Percentiles rank a stretch among this genome's conserved stretches.
Evolutionary conservation across 2,797 vertebrate species (phyloP).

Genomic region (Peromyscus attwateri): DNA sequence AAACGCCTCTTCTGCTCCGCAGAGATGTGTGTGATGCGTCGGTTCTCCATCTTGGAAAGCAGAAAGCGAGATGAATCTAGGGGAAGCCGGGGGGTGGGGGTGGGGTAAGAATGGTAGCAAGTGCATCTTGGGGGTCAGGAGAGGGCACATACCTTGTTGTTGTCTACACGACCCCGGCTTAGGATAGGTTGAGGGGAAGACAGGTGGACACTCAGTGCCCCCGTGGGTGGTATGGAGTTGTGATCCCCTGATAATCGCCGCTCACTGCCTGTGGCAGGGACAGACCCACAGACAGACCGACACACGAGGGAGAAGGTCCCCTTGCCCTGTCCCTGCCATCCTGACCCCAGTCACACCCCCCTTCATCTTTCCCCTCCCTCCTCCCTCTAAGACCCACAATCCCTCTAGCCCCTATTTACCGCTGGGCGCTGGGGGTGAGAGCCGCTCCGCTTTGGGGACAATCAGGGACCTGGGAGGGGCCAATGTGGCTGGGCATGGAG

Average conservation of each 20-base stretch:
- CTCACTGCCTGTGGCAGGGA: constrained; percentile 88
- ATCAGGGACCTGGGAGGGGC: constrained; percentile 86
- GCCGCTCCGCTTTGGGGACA: constrained; percentile 93
- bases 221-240: constrained; percentile 81
- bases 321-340: not conserved
- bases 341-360: not conserved
- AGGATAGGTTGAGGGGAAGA: constrained; percentile 86
- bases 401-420: constrained; percentile 85
- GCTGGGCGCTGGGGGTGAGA: constrained; percentile 92
- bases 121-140: not conserved
- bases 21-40: constrained; percentile 97
- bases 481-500: constrained; percentile 59
- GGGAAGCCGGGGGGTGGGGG: not conserved
- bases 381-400: not conserved
- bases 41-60: constrained; percentile 90
- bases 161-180: constrained; percentile 89
- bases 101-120: accelerated
- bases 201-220: constrained; percentile 83
- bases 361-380: not conserved
- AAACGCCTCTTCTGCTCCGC: constrained; percentile 99
- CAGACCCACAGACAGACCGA: constrained; percentile 56
- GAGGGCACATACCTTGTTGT: constrained; percentile 89
- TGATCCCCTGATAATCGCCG: constrained; percentile 86
- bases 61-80: accelerated
- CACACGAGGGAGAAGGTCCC: not conserved